These are phyloP conservation scores for Pyrrhosoma nymphula DNA, from an alignment of 2,888 invertebrate species.

Conservation along the genomic window DNA sequence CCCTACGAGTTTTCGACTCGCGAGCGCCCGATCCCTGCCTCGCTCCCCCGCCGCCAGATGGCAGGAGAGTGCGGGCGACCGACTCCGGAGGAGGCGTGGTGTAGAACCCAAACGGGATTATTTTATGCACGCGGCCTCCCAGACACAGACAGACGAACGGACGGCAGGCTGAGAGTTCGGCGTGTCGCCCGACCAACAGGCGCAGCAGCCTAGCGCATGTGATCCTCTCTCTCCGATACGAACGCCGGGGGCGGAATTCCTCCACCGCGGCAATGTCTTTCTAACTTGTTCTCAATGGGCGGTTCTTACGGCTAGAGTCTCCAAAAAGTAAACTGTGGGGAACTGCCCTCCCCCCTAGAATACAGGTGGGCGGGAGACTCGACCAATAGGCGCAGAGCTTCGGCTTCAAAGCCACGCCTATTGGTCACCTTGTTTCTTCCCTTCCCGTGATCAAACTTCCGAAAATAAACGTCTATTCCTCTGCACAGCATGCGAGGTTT, in stretches of 20 bases:
- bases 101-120: background rate
- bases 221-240: background rate
- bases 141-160: too few relatives aligned
- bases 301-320: background rate
- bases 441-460: background rate
- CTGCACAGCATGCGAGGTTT: background rate
- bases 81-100: background rate
- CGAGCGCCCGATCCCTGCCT: background rate
- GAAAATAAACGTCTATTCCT: background rate
- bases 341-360: background rate
- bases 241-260: background rate
- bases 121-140: background rate
- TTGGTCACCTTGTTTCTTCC: background rate
- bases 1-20: background rate
- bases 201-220: background rate
- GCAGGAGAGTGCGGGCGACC: slow-evolving; percentile 38
- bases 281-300: background rate
- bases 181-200: background rate
- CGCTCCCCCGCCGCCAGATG: slow-evolving; percentile 34
- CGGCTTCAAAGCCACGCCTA: background rate
- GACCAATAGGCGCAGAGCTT: background rate
- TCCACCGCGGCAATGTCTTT: background rate
- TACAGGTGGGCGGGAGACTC: background rate
- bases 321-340: background rate
- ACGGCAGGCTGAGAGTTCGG: background rate